Percentiles rank a stretch among this genome's conserved stretches.
Evolutionary conservation across 2,113 vertebrate genomes (phyloP).

Genomic region (Hippocampus abdominalis): DNA sequence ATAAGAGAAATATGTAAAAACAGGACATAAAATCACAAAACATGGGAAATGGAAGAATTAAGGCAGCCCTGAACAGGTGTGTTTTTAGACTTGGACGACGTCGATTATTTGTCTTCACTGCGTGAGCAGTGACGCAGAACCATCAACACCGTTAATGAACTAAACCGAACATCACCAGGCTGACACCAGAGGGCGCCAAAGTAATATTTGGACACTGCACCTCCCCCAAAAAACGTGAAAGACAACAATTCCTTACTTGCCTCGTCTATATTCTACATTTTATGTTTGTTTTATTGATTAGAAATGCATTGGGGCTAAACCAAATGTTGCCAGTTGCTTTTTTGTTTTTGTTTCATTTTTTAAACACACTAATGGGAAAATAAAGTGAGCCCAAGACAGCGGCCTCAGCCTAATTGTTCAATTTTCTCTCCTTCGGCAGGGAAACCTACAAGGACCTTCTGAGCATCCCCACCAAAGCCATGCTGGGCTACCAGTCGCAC

Average conservation of each 20-base stretch:
- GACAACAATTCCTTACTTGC: too few relatives aligned
- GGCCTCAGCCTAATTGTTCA: constrained; percentile 1
- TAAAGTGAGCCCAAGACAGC: constrained; percentile 39
- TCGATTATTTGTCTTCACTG: too few relatives aligned
- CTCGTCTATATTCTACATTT: too few relatives aligned
- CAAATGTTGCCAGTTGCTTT: too few relatives aligned
- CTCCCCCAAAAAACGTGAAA: too few relatives aligned
- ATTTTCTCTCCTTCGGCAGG: constrained; percentile 44
- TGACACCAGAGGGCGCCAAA: neutral
- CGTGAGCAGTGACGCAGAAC: too few relatives aligned
- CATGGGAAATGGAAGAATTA: too few relatives aligned
- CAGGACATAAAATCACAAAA: too few relatives aligned
- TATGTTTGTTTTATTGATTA: neutral
- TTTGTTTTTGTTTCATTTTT: neutral
- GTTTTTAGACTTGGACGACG: too few relatives aligned
- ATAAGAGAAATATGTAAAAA: too few relatives aligned
- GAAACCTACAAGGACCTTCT: constrained; percentile 78
- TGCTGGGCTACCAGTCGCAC: constrained; percentile 80
- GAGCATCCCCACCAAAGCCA: constrained; percentile 69
- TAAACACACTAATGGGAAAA: neutral
- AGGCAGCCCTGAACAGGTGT: too few relatives aligned
- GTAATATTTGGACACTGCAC: neutral
- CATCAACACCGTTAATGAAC: too few relatives aligned
- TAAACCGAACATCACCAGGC: neutral
- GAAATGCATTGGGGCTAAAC: neutral